Evolutionary conservation across 23 tunicate species (phyloP).

Genomic region (Oikopleura albicans): DNA sequence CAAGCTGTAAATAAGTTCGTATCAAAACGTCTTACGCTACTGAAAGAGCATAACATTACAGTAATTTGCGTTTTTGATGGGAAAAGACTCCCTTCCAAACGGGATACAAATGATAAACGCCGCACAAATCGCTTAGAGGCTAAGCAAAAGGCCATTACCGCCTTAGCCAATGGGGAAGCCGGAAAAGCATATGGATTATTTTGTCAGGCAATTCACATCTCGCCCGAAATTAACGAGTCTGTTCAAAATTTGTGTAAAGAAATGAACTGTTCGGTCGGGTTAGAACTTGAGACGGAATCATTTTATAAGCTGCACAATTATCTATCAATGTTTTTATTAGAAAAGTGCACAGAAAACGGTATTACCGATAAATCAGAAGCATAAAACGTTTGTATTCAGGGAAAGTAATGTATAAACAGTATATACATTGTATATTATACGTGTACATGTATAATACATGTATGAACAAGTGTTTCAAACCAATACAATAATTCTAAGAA

Average conservation of each 20-base stretch:
- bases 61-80: conserved; percentile 91
- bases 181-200: neutral
- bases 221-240: neutral
- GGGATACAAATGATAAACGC: conserved; percentile 46
- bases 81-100: conserved; percentile 52
- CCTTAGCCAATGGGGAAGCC: neutral
- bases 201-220: neutral
- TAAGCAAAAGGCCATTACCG: neutral
- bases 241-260: neutral
- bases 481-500: too few relatives aligned
- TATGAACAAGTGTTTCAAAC: too few relatives aligned
- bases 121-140: neutral
- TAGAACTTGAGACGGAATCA: too few relatives aligned
- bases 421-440: too few relatives aligned
- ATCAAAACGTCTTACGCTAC: neutral
- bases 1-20: neutral
- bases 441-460: too few relatives aligned
- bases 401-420: too few relatives aligned
- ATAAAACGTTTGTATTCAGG: too few relatives aligned
- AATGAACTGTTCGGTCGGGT: too few relatives aligned
- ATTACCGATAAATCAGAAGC: too few relatives aligned
- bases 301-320: too few relatives aligned
- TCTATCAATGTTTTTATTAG: too few relatives aligned
- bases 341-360: too few relatives aligned
- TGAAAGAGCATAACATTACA: conserved; percentile 21